A percentile compares a stretch with the other conserved stretches of the same genome.
phyloP scores from a whole-genome alignment of 2,113 vertebrate species.

The Phalacrocorax pelagicus region DNA sequence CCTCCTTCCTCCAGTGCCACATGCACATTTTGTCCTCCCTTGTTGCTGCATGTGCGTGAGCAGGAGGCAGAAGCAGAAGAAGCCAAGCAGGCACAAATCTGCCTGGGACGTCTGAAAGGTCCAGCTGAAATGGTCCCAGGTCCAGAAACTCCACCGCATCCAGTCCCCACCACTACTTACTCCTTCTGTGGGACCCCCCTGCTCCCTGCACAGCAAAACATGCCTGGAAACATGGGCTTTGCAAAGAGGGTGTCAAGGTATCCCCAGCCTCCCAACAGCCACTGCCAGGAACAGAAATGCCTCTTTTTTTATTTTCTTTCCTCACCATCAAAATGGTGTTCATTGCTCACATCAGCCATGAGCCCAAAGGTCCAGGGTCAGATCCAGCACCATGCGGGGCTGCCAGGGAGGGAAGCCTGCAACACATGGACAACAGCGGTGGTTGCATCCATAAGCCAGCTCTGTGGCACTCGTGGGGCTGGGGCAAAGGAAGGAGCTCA shows the following conservation, averaged over 20 bases:
- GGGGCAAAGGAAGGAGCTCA: background rate
- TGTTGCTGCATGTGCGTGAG: fast-evolving
- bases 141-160: background rate
- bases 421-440: fast-evolving
- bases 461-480: fast-evolving
- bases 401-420: background rate
- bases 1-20: background rate
- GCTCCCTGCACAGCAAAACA: background rate
- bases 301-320: background rate
- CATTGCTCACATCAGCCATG: background rate
- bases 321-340: background rate
- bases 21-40: background rate
- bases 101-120: background rate
- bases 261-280: background rate
- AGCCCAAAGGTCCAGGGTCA: background rate
- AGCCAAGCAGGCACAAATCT: background rate
- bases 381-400: fast-evolving
- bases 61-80: background rate
- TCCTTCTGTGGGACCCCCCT: background rate
- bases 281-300: background rate
- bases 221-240: background rate
- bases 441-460: background rate
- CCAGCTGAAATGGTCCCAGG: background rate
- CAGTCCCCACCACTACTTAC: background rate
- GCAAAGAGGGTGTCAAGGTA: background rate